Percentiles rank a stretch among this genome's conserved stretches.
These are phyloP conservation scores for Sarcophaga rosellei DNA, from an alignment of 2,888 invertebrate genomes.

Conservation along the genomic window DNA sequence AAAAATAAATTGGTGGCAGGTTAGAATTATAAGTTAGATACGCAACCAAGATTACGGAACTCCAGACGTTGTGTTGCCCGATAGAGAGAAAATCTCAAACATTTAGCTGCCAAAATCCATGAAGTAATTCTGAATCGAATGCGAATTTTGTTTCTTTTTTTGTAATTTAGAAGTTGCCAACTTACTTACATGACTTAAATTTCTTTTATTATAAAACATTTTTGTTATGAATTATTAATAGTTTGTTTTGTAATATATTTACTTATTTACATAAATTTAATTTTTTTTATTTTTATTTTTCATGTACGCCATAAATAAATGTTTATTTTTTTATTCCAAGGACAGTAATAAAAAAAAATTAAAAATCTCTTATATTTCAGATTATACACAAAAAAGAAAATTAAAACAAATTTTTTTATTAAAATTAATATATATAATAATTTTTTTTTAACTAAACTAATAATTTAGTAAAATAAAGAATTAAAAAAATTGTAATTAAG, in stretches of 20 bases:
- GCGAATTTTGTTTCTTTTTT: too few species aligned
- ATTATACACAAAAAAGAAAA: conserved; percentile 43
- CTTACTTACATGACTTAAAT: not conserved
- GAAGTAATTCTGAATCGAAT: too few species aligned
- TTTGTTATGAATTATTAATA: conserved; percentile 70
- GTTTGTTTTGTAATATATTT: conserved; percentile 76
- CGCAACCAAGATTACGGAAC: too few species aligned
- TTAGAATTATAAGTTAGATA: too few species aligned
- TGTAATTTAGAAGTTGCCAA: too few species aligned
- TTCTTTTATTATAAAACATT: conserved; percentile 23
- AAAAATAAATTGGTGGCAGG: too few species aligned
- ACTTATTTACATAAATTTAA: conserved; percentile 76
- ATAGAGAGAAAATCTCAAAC: too few species aligned
- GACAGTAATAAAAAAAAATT: conserved; percentile 60
- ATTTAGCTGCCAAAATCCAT: too few species aligned
- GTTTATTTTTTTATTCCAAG: conserved; percentile 49
- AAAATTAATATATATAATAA: conserved; percentile 42
- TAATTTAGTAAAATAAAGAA: conserved; percentile 51
- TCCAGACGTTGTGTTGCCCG: too few species aligned
- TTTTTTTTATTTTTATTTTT: conserved; percentile 55
- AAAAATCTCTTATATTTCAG: conserved; percentile 64
- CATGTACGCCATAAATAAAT: conserved; percentile 55
- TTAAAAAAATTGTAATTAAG: conserved; percentile 20
- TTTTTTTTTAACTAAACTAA: conserved; percentile 49
- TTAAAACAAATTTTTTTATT: conserved; percentile 26